Evolutionary conservation across 1,140 invertebrate genomes (phyloP).

Genomic region (Hermetia illucens): DNA sequence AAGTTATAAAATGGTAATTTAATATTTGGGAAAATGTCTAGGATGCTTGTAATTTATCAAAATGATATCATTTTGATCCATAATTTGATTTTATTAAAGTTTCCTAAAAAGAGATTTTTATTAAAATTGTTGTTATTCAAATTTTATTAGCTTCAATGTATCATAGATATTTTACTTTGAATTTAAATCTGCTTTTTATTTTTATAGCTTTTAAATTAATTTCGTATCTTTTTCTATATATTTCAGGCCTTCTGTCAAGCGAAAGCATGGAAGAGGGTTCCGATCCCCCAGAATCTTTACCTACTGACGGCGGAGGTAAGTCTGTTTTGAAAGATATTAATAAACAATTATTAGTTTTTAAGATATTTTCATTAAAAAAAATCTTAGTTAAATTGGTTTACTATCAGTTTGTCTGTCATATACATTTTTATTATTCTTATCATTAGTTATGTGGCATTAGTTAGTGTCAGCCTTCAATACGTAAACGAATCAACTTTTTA

Average conservation of each 20-base stretch:
- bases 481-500: too few species aligned
- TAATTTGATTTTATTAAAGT: too few species aligned
- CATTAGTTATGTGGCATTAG: neutral
- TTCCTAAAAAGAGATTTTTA: too few species aligned
- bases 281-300: conserved; percentile 48
- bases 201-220: too few species aligned
- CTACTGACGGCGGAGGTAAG: conserved; percentile 60
- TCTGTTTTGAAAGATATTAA: conserved; percentile 5
- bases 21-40: too few species aligned
- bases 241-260: neutral
- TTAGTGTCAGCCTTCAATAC: neutral
- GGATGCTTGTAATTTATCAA: too few species aligned
- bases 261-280: conserved; percentile 20
- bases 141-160: too few species aligned
- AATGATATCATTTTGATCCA: too few species aligned
- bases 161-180: too few species aligned
- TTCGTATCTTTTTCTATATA: neutral
- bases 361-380: neutral
- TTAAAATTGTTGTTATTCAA: too few species aligned
- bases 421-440: neutral
- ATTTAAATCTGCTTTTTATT: too few species aligned
- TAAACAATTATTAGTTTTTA: neutral
- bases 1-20: too few species aligned
- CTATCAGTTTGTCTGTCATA: neutral
- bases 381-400: neutral